Conservation (phyloP, 2,797 vertebrate species). For the Gorsachius magnificus region DNA sequence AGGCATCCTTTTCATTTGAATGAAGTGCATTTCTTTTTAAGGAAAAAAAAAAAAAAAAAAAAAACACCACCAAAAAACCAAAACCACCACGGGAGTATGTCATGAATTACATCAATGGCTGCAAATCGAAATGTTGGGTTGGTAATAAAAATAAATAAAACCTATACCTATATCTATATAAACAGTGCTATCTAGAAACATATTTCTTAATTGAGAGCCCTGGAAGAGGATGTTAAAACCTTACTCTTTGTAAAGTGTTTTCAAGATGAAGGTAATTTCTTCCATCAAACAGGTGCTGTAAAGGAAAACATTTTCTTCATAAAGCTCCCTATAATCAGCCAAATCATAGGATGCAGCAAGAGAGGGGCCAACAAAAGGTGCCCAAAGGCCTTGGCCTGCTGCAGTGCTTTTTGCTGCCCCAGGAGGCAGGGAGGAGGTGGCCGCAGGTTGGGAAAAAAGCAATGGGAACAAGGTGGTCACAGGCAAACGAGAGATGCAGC, state of each 20-base stretch:
- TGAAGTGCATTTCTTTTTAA: conserved; percentile 70
- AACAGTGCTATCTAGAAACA: conserved; percentile 38
- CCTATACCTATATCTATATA: conserved; percentile 71
- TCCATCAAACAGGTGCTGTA: background rate
- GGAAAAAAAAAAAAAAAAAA: background rate
- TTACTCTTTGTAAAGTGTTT: background rate
- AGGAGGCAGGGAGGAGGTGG: background rate
- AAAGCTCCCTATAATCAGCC: background rate
- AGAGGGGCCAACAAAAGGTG: background rate
- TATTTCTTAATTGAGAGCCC: conserved; percentile 56
- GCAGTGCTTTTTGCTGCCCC: background rate
- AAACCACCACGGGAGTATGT: background rate
- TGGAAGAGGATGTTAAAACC: background rate
- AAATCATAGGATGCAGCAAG: background rate
- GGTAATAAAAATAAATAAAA: conserved; percentile 77
- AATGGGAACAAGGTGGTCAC: background rate
- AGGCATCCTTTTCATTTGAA: conserved; percentile 66
- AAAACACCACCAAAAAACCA: too few species aligned
- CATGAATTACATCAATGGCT: conserved; percentile 66
- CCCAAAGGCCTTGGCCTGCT: background rate
- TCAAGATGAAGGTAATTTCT: background rate
- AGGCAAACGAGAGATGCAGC: background rate
- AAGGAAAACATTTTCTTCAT: background rate
- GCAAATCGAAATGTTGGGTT: conserved; percentile 71
- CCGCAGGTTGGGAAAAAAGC: background rate